phyloP scores from a whole-genome alignment of 92 coral and sea anemone species.

The Epizoanthus rinbou region DNA sequence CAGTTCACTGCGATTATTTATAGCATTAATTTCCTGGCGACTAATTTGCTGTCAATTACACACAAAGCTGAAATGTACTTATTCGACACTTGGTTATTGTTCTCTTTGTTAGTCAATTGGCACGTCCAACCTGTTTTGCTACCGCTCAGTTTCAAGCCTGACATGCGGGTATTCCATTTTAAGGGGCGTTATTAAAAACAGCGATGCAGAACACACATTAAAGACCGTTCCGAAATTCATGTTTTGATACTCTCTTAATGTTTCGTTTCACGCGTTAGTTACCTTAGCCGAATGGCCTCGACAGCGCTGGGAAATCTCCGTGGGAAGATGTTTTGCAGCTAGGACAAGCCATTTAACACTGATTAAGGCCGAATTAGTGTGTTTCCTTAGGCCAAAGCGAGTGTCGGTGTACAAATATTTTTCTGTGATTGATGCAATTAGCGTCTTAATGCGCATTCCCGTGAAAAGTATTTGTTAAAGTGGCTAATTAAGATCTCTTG shows the following conservation, averaged over 20 bases:
- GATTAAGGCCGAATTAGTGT: slow-evolving; percentile 33
- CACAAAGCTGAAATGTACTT: slow-evolving; percentile 34
- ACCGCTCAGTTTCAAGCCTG: slow-evolving; percentile 17
- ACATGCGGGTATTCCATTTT: slow-evolving; percentile 36
- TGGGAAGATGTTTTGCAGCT: slow-evolving; percentile 31
- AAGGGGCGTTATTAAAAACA: slow-evolving; percentile 24
- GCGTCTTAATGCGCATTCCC: slow-evolving; percentile 55
- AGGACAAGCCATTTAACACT: slow-evolving; percentile 37
- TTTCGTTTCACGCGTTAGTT: not conserved
- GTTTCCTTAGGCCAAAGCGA: slow-evolving; percentile 32
- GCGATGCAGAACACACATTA: not conserved
- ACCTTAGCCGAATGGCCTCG: not conserved
- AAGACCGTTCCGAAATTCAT: not conserved
- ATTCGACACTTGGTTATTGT: slow-evolving; percentile 25
- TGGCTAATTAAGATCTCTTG: slow-evolving; percentile 62
- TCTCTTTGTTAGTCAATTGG: slow-evolving; percentile 24
- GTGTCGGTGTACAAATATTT: slow-evolving; percentile 39
- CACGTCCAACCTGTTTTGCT: slow-evolving; percentile 27
- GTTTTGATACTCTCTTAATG: not conserved
- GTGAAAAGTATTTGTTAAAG: slow-evolving; percentile 57
- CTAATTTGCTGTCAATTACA: slow-evolving; percentile 45
- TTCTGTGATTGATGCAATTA: slow-evolving; percentile 44
- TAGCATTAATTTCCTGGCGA: slow-evolving; percentile 34
- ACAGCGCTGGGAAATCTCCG: slow-evolving; percentile 18
- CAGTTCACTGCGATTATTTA: slow-evolving; percentile 40